Evolutionary conservation across 2,888 invertebrate species (phyloP), one percentile per base, ranked within the genome.

Genomic region (Steinernema hermaphroditum): DNA sequence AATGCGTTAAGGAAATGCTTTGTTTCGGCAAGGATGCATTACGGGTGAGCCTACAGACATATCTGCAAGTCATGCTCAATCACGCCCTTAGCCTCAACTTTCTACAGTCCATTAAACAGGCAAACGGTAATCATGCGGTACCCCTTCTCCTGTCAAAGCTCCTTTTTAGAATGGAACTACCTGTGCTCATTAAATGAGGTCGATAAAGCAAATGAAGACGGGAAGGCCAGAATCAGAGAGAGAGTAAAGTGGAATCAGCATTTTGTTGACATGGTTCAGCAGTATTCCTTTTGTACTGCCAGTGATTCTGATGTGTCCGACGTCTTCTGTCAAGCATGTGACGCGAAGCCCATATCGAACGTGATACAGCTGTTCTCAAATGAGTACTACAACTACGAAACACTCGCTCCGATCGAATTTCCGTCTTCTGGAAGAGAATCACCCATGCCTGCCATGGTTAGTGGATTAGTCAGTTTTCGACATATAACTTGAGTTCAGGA

Each of bases 181-280:
- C 43, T 77, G 43, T 76, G 75, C 44, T 74, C 77, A 1, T 49
- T 77, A 6, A 74, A 69, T 14, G 77, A 77, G 79, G 43, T 77
- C 14, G 77, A 77, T 16, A 68, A 69, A 16, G 57, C 70, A 34
- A 62, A 62, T 32, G 14, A 29, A n/a, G 62, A 62, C 16, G 62
- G 29, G 27, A 73, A 73, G n/a, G 19, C 46, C 27, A 12, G 37
- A 44, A 72, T 72, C 24, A 72, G 69, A 29, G 69, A 72, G 44
- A 70, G 69, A 16, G 69, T 72, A n/a, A 46, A 54, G 37, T 72
- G 72, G 72, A 68, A 44, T 27, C 68, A 69, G 32, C 41, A 49
- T 1, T 72, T 72, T 29, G 41, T 32, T 19, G 44, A 44, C 4
- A 49, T 72, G 72, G 43, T 72, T 37, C 44, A 69, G n/a, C 69